Evolutionary conservation across 2,797 vertebrate genomes (phyloP), one percentile per base, ranked within the genome.

Genomic region (Sebastes umbrosus): DNA sequence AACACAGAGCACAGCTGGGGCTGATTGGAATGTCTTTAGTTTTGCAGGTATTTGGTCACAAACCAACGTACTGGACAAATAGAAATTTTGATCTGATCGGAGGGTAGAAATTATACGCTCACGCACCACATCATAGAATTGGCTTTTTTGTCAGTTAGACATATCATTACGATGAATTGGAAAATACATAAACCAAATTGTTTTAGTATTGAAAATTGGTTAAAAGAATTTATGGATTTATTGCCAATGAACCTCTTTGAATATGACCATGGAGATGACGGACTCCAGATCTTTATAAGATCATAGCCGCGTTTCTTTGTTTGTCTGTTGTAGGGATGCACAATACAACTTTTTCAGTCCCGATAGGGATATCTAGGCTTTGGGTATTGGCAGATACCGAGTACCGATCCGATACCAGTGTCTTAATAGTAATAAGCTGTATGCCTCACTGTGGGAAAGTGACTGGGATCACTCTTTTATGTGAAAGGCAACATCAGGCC

Each of bases 31-130:
- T 36, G 13, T 36, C n/a, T 36, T 31, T 66, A 39, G 29, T 34
- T 79, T 13, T 39, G n/a, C 13, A 59, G 32, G 52, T 25, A 69
- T 77, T 67, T 84, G 22, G 55, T 60, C 62, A 67, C 27, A 59
- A 72, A 52, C 34, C 50, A 84, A 70, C 43, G 5, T 27, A 25
- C 14, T 43, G 20, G 71, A 62, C 46, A 57, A 1, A 62, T 31
- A 27, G 3, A 27, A 27, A 72, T 4, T 27, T 60, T 54, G 10
- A 60, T 54, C 34, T 18, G 18, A 20, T 50, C 46, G 3, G 46
- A 60, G 27, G 18, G 59, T 3, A 25, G 14, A 43, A 3, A 5
- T 0, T 25, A 36, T 39, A 43, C 10, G 36, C 63, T 43, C 32
- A 43, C 12, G 22, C n/a, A 39, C 32, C n/a, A 4, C 34, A 24